Evolutionary conservation across 2,797 vertebrate species (phyloP), one percentile per base, ranked within the genome.

Genomic region (Pangasius sanitwongsei): DNA sequence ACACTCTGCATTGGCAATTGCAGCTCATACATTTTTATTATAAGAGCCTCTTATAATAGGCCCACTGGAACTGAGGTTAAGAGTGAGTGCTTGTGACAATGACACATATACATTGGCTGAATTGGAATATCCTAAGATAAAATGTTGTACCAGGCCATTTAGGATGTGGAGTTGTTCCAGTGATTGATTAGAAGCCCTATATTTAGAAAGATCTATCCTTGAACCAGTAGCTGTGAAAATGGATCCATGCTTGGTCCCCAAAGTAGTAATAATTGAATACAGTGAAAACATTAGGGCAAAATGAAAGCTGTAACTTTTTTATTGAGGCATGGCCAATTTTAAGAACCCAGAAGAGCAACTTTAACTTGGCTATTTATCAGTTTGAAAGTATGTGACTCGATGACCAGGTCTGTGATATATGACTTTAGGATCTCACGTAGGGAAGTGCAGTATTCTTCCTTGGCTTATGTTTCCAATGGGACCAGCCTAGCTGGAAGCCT

Each of bases 11-110:
- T 34, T 93, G 91, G 91, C 92, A 94, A 93, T 87, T 92, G 92
- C 92, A 93, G 94, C 92, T 93, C 92, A 93, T 95, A 93, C 94
- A 94, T 95, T 95, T 96, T 95, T 94, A 95, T 95, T 92, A 94
- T 94, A 92, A 90, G 82, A 83, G 86, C 82, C 61, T 72, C 59
- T 80, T 80, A 88, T 87, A 90, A 91, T 91, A 61, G 81, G 55
- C 61, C 86, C 61, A 50, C 57, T 88, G 89, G 80, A 89, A 63
- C 74, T 65, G 23, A 67, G 69, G 70, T 55, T 81, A 87, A 85
- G 23, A 90, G 41, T 72, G 55, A 86, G 70, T 53, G 87, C 86
- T 88, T 89, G 86, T 85, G 89, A 91, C 90, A 87, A 77, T 80
- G 83, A 88, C 74, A 59, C 80, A 87, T 37, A 77, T 59, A n/a